Base-by-base conservation (phyloP, 2,888 invertebrate species). In the Lomographa bimaculata region DNA sequence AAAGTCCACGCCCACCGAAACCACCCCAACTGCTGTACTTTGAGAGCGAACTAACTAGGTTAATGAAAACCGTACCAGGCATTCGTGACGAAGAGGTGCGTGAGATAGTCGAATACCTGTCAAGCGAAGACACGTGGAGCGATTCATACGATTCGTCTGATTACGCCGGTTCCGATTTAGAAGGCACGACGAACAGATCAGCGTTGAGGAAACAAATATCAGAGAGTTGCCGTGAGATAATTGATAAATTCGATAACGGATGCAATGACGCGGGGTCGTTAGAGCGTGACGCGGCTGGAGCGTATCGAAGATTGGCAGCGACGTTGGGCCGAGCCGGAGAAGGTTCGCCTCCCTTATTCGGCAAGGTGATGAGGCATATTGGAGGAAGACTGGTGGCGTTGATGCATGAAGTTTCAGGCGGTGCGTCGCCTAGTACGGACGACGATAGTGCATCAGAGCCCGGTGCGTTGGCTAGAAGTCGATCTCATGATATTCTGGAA, bases 31-130 rank as follows among this genome's bases (percentile, higher is more conserved):
- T 97, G 50, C 92, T 96, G 6, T 96, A 96, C 70, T 97, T 97
- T 62, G 97, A 97, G 89, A 95, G 94, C 60, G 96, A 97, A 84
- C 79, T 97, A 28, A 97, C 97, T 0, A 91, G 97, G 41, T 83
- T 97, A 54, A 97, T 97, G 97, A 96, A 97, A 89, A 96, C 96
- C 0, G 97, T 97, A 23, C 97, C 97, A 0, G 97, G 97, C 11
- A 95, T 97, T 54, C 91, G 96, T 45, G 97, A 96, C 64, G 96
- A 96, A 57, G 96, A 97, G 78, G 97, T 97, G 19, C 92, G 95
- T 9, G 97, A 97, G 81, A 96, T 97, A 36, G 97, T 97, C 0
- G 97, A 97, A 78, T 97, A 97, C 73, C 83, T 97, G 48, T 97
- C 96, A 54, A 96, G 96, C 54, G 97, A 97, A 70, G 97, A 97